Conservation (phyloP, 1,140 invertebrate genomes). For the Heliconius nattereri region DNA sequence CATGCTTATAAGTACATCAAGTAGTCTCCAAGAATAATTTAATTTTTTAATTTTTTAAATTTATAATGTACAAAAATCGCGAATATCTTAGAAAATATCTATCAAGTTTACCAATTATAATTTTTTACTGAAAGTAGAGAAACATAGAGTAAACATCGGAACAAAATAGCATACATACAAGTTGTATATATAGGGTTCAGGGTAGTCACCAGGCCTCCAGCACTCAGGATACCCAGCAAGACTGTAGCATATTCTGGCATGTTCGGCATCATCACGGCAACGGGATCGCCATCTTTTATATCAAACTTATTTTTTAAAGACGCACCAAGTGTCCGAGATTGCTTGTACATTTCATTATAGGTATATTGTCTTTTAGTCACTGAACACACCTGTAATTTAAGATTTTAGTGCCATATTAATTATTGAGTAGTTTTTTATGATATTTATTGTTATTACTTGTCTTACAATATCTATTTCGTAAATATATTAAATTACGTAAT, state of each 20-base stretch:
- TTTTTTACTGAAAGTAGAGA: neutral
- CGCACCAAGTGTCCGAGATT: conserved; percentile 85
- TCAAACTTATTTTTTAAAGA: conserved; percentile 85
- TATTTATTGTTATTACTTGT: too few species aligned
- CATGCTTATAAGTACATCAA: too few species aligned
- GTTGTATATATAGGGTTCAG: conserved; percentile 91
- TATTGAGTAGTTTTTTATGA: too few species aligned
- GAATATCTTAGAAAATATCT: neutral
- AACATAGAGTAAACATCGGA: neutral
- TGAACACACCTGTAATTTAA: conserved; percentile 38
- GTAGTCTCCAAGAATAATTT: too few species aligned
- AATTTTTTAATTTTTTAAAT: too few species aligned
- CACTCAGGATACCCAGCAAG: conserved; percentile 85
- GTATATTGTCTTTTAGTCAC: conserved; percentile 87
- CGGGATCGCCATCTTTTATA: conserved; percentile 85
- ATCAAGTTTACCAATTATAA: neutral
- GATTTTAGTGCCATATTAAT: neutral
- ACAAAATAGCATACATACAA: conserved; percentile 78
- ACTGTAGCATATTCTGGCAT: conserved; percentile 88
- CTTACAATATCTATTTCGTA: too few species aligned
- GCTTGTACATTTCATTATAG: conserved; percentile 84
- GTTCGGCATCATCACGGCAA: conserved; percentile 89
- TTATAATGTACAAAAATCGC: too few species aligned
- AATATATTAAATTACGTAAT: too few species aligned
- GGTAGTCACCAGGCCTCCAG: conserved; percentile 87